Percentiles rank a stretch among this genome's conserved stretches.
phyloP scores from a whole-genome alignment of 2,113 vertebrate species.

The Donacobius atricapilla region DNA sequence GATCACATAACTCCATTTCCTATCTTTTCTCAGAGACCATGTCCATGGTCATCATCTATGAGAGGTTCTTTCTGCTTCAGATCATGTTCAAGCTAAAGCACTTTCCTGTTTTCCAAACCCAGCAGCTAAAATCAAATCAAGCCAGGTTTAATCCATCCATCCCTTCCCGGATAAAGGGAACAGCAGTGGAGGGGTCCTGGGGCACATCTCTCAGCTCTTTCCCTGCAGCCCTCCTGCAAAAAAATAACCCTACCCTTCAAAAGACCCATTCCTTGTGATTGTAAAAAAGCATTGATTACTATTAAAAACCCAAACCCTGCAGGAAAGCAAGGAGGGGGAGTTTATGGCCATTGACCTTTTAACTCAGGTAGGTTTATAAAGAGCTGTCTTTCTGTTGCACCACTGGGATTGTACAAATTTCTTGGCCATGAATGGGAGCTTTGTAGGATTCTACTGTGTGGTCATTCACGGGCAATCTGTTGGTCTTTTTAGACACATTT shows the following conservation, averaged over 20 bases:
- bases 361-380: conserved; percentile 67
- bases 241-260: background rate
- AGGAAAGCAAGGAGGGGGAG: conserved; percentile 42
- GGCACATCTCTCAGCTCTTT: background rate
- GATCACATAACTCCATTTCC: background rate
- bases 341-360: conserved; percentile 69
- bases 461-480: conserved; percentile 72
- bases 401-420: conserved; percentile 60
- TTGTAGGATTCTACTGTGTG: conserved; percentile 72
- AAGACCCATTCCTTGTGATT: conserved; percentile 10
- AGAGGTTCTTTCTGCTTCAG: background rate
- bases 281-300: conserved; percentile 34
- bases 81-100: background rate
- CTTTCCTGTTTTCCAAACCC: background rate
- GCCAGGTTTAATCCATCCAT: background rate
- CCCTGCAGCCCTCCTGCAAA: background rate
- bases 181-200: background rate
- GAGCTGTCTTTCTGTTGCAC: conserved; percentile 65
- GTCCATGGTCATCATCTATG: background rate
- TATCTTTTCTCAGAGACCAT: background rate
- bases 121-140: background rate
- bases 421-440: conserved; percentile 69
- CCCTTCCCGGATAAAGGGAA: background rate
- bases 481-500: conserved; percentile 61
- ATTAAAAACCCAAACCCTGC: conserved; percentile 46